Conservation (phyloP, 64 coral and sea anemone species). For the Montipora sp. region DNA sequence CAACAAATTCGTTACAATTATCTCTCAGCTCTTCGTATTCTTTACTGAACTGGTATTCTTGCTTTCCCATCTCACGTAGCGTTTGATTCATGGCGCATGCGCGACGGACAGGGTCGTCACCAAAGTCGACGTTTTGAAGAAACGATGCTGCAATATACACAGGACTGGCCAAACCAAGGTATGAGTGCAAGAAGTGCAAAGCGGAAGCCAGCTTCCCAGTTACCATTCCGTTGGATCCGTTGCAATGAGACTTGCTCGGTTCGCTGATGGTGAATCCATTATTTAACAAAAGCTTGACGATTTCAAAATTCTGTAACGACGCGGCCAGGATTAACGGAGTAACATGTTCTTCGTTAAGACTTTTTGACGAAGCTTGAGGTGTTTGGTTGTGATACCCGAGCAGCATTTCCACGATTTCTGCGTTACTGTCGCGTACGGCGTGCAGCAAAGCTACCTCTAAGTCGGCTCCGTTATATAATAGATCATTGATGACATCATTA, state of each 20-base stretch:
- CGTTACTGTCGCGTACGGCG: neutral
- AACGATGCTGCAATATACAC: slow-evolving; percentile 32
- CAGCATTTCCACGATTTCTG: neutral
- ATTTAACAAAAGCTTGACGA: slow-evolving; percentile 10
- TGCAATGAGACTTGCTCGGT: neutral
- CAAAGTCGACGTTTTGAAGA: slow-evolving; percentile 5
- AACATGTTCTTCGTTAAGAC: neutral
- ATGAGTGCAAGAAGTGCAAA: slow-evolving; percentile 14
- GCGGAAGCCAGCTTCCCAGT: neutral
- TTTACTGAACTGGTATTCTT: slow-evolving; percentile 26
- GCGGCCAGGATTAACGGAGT: slow-evolving; percentile 29
- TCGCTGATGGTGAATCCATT: slow-evolving; percentile 2
- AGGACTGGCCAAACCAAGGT: slow-evolving; percentile 4
- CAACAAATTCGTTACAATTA: slow-evolving; percentile 12
- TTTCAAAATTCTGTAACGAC: slow-evolving; percentile 29
- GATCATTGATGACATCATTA: too few relatives aligned
- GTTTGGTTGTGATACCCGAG: neutral
- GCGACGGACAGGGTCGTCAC: neutral
- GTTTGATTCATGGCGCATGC: slow-evolving; percentile 1
- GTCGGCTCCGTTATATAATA: too few relatives aligned
- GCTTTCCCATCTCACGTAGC: neutral
- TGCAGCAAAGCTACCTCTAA: too few relatives aligned
- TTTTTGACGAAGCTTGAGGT: neutral
- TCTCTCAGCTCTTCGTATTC: slow-evolving; percentile 21
- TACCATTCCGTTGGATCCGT: neutral